Evolutionary conservation across 2,113 vertebrate genomes (phyloP).

Genomic region (Athene noctua): DNA sequence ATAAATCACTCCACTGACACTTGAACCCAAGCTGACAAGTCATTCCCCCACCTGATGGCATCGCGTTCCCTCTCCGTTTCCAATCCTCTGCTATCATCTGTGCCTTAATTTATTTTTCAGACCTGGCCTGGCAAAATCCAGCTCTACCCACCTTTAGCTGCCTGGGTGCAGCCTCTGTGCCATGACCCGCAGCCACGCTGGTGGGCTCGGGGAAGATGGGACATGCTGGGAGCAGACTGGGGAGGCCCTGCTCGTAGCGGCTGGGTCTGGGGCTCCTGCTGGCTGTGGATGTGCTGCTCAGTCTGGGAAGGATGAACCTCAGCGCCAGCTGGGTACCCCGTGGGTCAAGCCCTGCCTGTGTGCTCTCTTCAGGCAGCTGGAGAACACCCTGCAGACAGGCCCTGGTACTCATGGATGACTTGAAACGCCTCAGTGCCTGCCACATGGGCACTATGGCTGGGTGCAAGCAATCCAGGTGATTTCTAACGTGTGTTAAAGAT

Average conservation of each 20-base stretch:
- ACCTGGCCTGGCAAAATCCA: not conserved
- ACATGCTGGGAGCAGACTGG: not conserved
- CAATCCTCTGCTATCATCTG: not conserved
- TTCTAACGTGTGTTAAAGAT: not conserved
- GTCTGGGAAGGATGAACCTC: not conserved
- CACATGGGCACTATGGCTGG: not conserved
- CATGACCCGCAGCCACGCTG: not conserved
- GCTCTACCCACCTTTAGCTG: not conserved
- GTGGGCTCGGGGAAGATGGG: not conserved
- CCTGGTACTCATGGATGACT: not conserved
- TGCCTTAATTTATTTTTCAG: not conserved
- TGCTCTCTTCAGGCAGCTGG: not conserved
- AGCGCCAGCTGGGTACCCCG: not conserved
- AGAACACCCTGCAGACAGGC: not conserved
- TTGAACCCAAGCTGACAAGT: not conserved
- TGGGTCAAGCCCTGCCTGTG: not conserved
- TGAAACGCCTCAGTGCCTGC: not conserved
- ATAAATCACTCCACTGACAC: constrained; percentile 24
- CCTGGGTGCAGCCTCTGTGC: too few relatives aligned
- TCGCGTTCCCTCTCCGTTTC: not conserved
- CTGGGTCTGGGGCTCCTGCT: not conserved
- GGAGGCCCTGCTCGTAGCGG: not conserved
- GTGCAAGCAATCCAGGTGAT: not conserved
- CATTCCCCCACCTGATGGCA: not conserved
- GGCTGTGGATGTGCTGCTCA: not conserved